phyloP scores from a whole-genome alignment of 2,113 vertebrate species.

The Geothlypis trichas region DNA sequence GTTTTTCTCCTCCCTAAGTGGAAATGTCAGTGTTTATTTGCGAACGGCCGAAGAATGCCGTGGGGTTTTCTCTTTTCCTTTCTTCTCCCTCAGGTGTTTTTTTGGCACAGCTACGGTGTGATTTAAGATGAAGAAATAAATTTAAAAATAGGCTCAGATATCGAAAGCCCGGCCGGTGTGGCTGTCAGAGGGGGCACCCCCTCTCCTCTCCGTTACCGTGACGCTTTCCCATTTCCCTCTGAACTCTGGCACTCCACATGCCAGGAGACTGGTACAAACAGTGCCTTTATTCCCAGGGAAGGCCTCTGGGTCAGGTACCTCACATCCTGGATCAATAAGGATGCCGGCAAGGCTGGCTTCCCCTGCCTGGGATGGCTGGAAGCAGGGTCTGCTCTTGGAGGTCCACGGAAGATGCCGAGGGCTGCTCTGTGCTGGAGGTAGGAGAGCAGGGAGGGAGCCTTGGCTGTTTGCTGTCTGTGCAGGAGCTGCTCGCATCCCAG shows the following conservation, averaged over 20 bases:
- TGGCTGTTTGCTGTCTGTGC: background rate
- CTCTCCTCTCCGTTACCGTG: background rate
- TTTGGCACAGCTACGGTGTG: background rate
- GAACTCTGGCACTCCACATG: constrained; percentile 3
- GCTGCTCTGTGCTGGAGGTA: background rate
- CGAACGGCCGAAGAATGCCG: background rate
- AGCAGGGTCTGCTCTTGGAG: background rate
- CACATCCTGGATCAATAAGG: constrained; percentile 55
- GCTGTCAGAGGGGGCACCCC: constrained; percentile 25
- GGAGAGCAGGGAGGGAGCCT: background rate
- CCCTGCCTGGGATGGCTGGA: background rate
- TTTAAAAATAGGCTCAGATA: background rate
- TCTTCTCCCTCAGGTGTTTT: background rate
- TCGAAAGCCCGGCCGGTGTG: background rate
- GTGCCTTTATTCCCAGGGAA: constrained; percentile 24
- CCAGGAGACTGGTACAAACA: constrained; percentile 24
- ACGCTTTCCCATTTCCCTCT: background rate
- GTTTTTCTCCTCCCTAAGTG: background rate
- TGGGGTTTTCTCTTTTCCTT: background rate
- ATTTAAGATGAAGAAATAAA: background rate
- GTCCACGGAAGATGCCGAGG: background rate
- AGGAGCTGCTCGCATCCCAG: background rate
- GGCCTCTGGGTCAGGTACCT: constrained; percentile 10
- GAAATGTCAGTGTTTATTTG: background rate
- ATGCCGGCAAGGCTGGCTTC: background rate